Conservation (phyloP, 2,113 vertebrate species). For the Barnardius zonarius region DNA sequence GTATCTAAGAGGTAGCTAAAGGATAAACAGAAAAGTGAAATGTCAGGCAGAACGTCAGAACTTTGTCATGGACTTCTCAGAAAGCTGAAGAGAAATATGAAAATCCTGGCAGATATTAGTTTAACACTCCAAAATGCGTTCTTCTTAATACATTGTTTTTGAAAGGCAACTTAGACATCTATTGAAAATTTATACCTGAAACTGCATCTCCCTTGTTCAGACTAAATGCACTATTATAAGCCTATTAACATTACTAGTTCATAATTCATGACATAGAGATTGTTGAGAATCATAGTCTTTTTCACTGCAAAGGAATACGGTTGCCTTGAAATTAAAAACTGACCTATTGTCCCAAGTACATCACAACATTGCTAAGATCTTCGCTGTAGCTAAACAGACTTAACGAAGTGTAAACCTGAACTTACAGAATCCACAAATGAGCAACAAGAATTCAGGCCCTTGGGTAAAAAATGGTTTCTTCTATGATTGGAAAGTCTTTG, state of each 20-base stretch:
- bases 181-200: not conserved
- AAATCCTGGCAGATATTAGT: not conserved
- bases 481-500: not conserved
- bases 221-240: not conserved
- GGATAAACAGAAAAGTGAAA: not conserved
- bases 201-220: not conserved
- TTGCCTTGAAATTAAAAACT: not conserved
- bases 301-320: not conserved
- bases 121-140: not conserved
- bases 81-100: not conserved
- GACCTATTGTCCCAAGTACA: not conserved
- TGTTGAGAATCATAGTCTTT: not conserved
- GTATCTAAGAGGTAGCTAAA: not conserved
- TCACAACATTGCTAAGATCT: not conserved
- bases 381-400: not conserved
- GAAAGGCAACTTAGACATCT: not conserved
- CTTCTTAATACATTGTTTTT: not conserved
- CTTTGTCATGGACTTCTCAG: not conserved
- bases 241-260: not conserved
- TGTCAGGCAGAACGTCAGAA: not conserved
- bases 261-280: not conserved
- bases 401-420: not conserved
- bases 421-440: not conserved
- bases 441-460: not conserved
- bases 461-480: not conserved